Base-by-base conservation (phyloP, 2,113 vertebrate genomes). In the Alectura lathami region DNA sequence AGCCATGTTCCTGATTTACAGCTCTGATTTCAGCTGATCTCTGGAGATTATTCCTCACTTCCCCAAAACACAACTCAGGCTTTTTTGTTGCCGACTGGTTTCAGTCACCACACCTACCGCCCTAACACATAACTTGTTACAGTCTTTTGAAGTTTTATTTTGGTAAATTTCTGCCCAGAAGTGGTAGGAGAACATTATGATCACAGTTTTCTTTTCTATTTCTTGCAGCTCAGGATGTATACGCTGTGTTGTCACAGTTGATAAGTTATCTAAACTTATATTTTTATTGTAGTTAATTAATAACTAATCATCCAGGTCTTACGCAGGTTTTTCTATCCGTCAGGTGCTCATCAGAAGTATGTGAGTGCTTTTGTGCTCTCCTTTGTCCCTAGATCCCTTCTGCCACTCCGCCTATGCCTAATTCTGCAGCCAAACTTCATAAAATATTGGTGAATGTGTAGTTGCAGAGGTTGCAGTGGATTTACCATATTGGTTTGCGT, bases 201-300 rank as follows among this genome's bases (percentile, higher is more conserved):
- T 91, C 15, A 29, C n/a, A 18, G 38, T 10, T n/a, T 12, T 86
- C 38, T 24, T 6, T 11, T 13, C 14, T 9, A 9, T 47, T 45
- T 24, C 18, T 80, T 57, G 10, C 14, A 0, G 0, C 48, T 75
- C 21, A 42, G 77, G 57, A 26, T 64, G 18, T 26, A 13, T 9
- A 69, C 16, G 56, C 68, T 74, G 42, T 79, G 17, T 83, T 74
- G 38, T 56, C 54, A 43, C 54, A 59, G 32, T 4, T 32, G 64
- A 68, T 81, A 73, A 66, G 9, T 64, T 91, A 78, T 86, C 80
- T 75, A 56, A n/a, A 0, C 22, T 22, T 78, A 21, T 11, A 3
- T 64, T 67, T 57, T 81, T 64, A 88, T 81, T 88, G 73, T 73
- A 62, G n/a, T 45, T 94, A 91, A 87, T 26, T 89, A 82, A 42